Base-by-base conservation (phyloP, 2,113 vertebrate species). In the Coracopsis vasa region DNA sequence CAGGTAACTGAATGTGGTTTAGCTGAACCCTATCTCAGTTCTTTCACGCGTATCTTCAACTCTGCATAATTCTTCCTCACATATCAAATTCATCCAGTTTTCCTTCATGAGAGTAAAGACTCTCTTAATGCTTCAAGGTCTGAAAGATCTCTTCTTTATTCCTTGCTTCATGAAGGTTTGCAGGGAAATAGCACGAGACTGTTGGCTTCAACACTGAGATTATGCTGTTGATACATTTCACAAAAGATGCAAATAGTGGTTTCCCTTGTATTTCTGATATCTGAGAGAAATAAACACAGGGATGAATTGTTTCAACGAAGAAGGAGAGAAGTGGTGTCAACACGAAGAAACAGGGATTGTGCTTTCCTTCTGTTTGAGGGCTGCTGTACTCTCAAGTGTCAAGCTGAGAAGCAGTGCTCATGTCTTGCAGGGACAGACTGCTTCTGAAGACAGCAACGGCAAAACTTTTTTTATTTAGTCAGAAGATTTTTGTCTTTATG, bases 1-100 rank as follows among this genome's bases (percentile, higher is more conserved):
- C 53, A 94, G 78, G 83, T 95, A 95, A 87, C 31, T 39, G 83
- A 94, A 72, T 13, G 65, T 87, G 65, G 24, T 89, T 79, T 84
- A 94, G 74, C 44, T 84, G 65, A 89, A 67, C 28, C 24, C 39
- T 72, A 73, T 87, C 56, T 94, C 69, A 29, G 61, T 67, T 85
- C 70, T 85, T 65, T 74, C 37, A 48, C 11, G 11, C 0, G 0
- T 65, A 66, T 81, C 65, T 92, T 92, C 70, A 84, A 29, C 24
- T 7, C 28, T 75, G 15, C 28, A 31, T 54, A 72, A 79, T 56
- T 88, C 28, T 85, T 91, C 25, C 16, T 75, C 10, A 10, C 0
- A 0, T 91, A 35, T 66, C 42, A 77, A 78, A 86, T 79, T 72
- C 3, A 74, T 45, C 2, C 20, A 39, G 10, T 79, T 88, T 91